A percentile compares a stretch with the other conserved stretches of the same genome.
Conservation (phyloP, 2,797 vertebrate genomes). For the Sebastes alutus region DNA sequence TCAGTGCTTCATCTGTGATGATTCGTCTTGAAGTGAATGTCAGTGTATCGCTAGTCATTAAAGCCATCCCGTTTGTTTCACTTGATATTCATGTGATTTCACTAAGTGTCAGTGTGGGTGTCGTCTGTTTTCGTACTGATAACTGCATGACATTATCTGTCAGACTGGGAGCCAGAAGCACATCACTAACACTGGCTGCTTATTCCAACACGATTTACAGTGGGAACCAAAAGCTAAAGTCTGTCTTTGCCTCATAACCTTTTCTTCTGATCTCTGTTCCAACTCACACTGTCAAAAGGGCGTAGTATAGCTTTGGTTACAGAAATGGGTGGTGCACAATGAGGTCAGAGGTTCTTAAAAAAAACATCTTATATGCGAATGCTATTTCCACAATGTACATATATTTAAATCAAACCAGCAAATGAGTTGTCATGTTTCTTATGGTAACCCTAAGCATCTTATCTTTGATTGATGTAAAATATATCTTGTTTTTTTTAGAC, state of each 20-base stretch:
- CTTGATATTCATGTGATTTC: background rate
- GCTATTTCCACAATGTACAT: background rate
- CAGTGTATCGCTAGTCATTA: background rate
- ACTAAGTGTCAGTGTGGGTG: background rate
- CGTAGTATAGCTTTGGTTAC: background rate
- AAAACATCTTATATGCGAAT: accelerated
- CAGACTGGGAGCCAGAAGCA: background rate
- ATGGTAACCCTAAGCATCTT: background rate
- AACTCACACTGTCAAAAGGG: background rate
- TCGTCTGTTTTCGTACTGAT: background rate
- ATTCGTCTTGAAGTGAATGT: background rate
- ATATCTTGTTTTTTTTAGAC: background rate
- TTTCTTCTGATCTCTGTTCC: background rate
- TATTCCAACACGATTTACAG: background rate
- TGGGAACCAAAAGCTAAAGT: background rate
- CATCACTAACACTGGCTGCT: background rate
- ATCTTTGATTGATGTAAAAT: background rate
- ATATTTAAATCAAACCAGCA: background rate
- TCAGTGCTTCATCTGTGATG: background rate
- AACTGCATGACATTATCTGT: background rate
- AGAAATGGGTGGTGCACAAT: background rate
- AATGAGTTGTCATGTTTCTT: background rate
- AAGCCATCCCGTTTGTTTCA: background rate
- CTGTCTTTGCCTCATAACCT: background rate
- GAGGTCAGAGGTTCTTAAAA: background rate